Evolutionary conservation across 2,797 vertebrate species (phyloP).

Genomic region (Melanotaenia boesemani): DNA sequence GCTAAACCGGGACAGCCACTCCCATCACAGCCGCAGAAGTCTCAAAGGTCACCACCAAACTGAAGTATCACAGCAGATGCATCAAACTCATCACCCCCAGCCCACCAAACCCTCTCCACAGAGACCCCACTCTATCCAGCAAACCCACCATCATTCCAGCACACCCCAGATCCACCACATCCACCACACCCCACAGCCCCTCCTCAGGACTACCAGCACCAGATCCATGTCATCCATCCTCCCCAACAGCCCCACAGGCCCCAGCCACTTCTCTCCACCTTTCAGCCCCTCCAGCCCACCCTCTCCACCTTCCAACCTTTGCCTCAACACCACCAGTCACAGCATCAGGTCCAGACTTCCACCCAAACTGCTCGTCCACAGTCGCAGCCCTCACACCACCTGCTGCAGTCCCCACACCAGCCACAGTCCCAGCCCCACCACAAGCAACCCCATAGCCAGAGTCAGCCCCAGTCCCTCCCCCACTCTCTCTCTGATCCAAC

Average conservation of each 20-base stretch:
- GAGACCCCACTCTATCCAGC: constrained; percentile 79
- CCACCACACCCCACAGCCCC: constrained; percentile 79
- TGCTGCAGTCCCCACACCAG: constrained; percentile 68
- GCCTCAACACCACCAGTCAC: constrained; percentile 67
- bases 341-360: constrained; percentile 72
- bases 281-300: constrained; percentile 79
- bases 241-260: constrained; percentile 78
- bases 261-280: constrained; percentile 81
- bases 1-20: constrained; percentile 69
- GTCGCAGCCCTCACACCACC: constrained; percentile 78
- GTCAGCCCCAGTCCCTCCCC: constrained; percentile 75
- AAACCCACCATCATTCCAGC: constrained; percentile 74
- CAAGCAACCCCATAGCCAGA: constrained; percentile 64
- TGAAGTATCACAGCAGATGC: constrained; percentile 64
- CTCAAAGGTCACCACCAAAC: constrained; percentile 76
- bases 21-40: constrained; percentile 77
- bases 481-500: constrained; percentile 76
- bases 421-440: constrained; percentile 64
- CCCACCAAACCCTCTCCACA: constrained; percentile 76
- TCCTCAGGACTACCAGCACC: constrained; percentile 75
- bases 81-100: constrained; percentile 74
- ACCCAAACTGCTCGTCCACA: constrained; percentile 78
- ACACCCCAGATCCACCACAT: constrained; percentile 80
- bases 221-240: constrained; percentile 83
- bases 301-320: constrained; percentile 80